Evolutionary conservation across 2,888 invertebrate species (phyloP), one percentile per base, ranked within the genome.

Genomic region (Parnassius mnemosyne): DNA sequence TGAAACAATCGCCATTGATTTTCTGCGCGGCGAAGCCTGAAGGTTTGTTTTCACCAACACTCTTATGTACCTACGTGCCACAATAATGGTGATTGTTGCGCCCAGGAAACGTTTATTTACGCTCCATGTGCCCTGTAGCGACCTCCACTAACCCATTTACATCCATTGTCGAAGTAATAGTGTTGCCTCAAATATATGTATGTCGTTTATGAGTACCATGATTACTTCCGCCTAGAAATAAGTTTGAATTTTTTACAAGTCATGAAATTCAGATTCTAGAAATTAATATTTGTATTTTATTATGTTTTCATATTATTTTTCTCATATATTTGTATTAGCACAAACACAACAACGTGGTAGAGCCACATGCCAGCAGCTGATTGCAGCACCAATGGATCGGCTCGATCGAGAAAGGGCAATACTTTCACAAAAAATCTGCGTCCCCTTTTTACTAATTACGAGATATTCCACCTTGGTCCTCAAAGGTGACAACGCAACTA

Each of bases 51-150:
- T 85, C 89, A 86, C 86, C 79, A 81, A 72, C 74, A 76, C 74
- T 76, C 73, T 69, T 73, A 64, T 68, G 66, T 58, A 68, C 69
- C 71, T 69, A 67, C 60, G 71, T 69, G 68, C 74, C 67, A 80
- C 78, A 81, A 89, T 86, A 83, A 82, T 82, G 70, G 78, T 79
- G 77, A 90, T 90, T 90, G 90, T 90, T 84, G 83, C 65, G 75
- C 71, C 76, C 89, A 88, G 90, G 90, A 91, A 89, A 69, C 80
- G 74, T 80, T 86, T 90, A 82, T 84, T 81, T 75, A 89, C 89
- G 89, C 78, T 81, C 73, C 71, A 70, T 71, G 73, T 76, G 72
- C 75, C 76, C 80, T 78, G 75, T 73, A 73, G 74, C 76, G 74
- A 75, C 78, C 77, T 79, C 76, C 70, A 71, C 69, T 70, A 75